Percentiles rank a stretch among this genome's conserved stretches.
Conservation (phyloP, 2,888 invertebrate species). For the Antheraea yamamai region DNA sequence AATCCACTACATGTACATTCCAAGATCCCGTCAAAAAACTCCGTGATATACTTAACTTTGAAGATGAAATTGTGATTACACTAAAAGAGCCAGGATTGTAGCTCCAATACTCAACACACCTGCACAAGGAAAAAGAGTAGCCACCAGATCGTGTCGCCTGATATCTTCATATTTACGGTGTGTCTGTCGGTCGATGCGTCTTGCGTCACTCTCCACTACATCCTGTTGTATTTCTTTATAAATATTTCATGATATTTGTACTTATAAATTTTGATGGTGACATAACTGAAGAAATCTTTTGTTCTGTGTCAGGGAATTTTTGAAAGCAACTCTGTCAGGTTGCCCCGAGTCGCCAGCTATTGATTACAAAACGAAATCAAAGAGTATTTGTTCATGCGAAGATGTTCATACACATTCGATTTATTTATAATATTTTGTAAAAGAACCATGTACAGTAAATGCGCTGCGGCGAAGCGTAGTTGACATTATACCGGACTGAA, state of each 20-base stretch:
- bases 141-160: slow-evolving; percentile 54
- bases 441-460: too few species aligned
- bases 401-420: too few species aligned
- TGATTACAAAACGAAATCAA: background rate
- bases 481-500: too few species aligned
- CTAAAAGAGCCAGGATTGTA: background rate
- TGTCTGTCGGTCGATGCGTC: background rate
- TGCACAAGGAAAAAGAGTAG: slow-evolving; percentile 61
- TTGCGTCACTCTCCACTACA: background rate
- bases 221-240: background rate
- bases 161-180: slow-evolving; percentile 56
- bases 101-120: slow-evolving; percentile 40
- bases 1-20: too few species aligned
- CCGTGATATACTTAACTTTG: background rate
- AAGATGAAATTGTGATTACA: background rate
- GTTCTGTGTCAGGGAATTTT: slow-evolving; percentile 46
- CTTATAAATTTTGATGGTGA: slow-evolving; percentile 52
- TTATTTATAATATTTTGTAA: too few species aligned
- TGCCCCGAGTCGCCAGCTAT: background rate
- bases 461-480: too few species aligned
- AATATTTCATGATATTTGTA: slow-evolving; percentile 34
- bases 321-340: slow-evolving; percentile 3
- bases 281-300: slow-evolving; percentile 62
- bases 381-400: background rate
- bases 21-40: too few species aligned